Conservation (phyloP, 2,797 vertebrate species). For the Fratercula arctica region DNA sequence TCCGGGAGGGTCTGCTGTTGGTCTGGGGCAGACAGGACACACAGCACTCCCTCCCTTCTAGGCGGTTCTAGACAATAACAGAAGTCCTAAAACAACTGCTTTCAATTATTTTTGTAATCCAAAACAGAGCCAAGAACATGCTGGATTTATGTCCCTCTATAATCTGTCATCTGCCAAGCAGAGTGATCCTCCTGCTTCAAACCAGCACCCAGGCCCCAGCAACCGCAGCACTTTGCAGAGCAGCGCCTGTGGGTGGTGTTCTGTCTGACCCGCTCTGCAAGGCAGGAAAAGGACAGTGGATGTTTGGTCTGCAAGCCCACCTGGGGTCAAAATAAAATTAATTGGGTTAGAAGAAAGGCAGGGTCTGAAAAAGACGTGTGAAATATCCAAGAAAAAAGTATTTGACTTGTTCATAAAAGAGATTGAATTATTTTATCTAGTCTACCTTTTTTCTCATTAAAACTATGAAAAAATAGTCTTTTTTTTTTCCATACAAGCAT, state of each 20-base stretch:
- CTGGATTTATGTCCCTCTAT: not conserved
- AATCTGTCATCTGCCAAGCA: not conserved
- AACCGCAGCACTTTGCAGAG: fast-evolving
- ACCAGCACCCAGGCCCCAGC: not conserved
- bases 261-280: not conserved
- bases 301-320: not conserved
- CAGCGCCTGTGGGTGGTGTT: fast-evolving
- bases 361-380: not conserved
- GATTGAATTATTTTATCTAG: not conserved
- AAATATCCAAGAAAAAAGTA: not conserved
- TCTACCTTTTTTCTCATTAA: not conserved
- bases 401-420: not conserved
- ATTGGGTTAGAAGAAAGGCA: not conserved
- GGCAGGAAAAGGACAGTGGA: not conserved
- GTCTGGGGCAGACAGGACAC: not conserved
- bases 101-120: not conserved
- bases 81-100: not conserved
- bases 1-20: not conserved
- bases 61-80: not conserved
- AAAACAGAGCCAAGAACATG: not conserved
- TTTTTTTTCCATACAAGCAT: not conserved
- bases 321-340: not conserved
- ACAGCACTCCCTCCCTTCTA: not conserved
- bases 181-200: not conserved
- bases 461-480: not conserved